Conservation (phyloP, 1,140 invertebrate species). For the Acromyrmex charruanus region DNA sequence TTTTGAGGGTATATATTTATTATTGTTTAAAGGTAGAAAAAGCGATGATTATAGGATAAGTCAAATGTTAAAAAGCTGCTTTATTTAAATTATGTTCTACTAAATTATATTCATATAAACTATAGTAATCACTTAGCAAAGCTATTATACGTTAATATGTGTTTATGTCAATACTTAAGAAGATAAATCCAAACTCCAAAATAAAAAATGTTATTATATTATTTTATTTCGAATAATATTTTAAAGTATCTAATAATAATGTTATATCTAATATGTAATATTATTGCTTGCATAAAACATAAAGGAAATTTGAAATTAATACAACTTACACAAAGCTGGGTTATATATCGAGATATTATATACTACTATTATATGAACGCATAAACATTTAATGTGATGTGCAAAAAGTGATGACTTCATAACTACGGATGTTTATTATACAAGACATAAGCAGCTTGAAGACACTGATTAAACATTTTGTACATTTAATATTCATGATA, state of each 20-base stretch:
- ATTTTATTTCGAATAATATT: neutral
- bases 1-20: neutral
- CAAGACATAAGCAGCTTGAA: constrained; percentile 4
- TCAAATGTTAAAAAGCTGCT: constrained; percentile 8
- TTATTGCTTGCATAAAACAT: constrained; percentile 7
- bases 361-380: neutral
- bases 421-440: constrained; percentile 20
- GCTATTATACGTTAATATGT: constrained; percentile 24
- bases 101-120: neutral
- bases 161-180: neutral
- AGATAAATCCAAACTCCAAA: neutral
- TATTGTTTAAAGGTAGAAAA: constrained; percentile 26
- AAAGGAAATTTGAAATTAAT: neutral
- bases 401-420: constrained; percentile 21
- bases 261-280: neutral
- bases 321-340: constrained; percentile 48
- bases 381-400: constrained; percentile 17
- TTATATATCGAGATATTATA: constrained; percentile 17
- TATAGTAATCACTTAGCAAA: constrained; percentile 16
- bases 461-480: neutral
- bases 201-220: neutral
- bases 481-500: constrained; percentile 39
- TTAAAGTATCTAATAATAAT: constrained; percentile 4
- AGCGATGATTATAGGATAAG: neutral
- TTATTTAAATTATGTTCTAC: constrained; percentile 24